phyloP scores from a whole-genome alignment of 2,888 invertebrate species.

The Synanthedon vespiformis region DNA sequence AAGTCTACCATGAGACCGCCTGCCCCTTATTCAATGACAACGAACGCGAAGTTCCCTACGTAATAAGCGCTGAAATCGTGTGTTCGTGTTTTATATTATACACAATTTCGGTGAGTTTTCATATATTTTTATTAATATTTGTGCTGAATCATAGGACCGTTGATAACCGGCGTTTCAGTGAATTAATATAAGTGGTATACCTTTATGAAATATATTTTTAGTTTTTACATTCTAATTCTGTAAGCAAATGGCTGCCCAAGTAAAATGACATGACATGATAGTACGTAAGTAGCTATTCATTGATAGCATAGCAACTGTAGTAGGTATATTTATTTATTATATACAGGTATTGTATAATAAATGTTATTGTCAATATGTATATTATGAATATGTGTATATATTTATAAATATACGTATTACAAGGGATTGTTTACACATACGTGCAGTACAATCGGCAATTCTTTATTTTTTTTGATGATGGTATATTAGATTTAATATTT shows the following conservation, averaged over 20 bases:
- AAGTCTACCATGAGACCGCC: slow-evolving; percentile 36
- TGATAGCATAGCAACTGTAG: background rate
- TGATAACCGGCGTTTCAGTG: too few relatives aligned
- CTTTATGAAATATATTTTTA: slow-evolving; percentile 30
- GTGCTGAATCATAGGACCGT: slow-evolving; percentile 5
- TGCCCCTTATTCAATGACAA: slow-evolving; percentile 48
- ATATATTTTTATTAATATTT: slow-evolving; percentile 19
- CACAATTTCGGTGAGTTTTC: slow-evolving; percentile 55
- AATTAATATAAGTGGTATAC: background rate
- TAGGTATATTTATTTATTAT: too few relatives aligned
- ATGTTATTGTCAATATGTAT: too few relatives aligned
- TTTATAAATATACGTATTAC: too few relatives aligned
- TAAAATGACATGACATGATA: slow-evolving; percentile 43
- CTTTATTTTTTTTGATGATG: too few relatives aligned
- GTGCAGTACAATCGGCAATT: too few relatives aligned
- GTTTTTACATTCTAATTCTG: slow-evolving; percentile 59
- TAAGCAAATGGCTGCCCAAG: slow-evolving; percentile 70
- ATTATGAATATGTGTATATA: too few relatives aligned
- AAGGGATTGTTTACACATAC: too few relatives aligned
- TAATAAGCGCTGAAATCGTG: slow-evolving; percentile 71
- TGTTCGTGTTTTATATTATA: slow-evolving; percentile 50
- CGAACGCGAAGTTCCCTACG: slow-evolving; percentile 59
- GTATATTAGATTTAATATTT: too few relatives aligned
- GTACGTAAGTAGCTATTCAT: slow-evolving; percentile 9
- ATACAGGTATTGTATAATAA: too few relatives aligned